Evolutionary conservation across 2,888 invertebrate species (phyloP).

Genomic region (Zele albiditarsus): DNA sequence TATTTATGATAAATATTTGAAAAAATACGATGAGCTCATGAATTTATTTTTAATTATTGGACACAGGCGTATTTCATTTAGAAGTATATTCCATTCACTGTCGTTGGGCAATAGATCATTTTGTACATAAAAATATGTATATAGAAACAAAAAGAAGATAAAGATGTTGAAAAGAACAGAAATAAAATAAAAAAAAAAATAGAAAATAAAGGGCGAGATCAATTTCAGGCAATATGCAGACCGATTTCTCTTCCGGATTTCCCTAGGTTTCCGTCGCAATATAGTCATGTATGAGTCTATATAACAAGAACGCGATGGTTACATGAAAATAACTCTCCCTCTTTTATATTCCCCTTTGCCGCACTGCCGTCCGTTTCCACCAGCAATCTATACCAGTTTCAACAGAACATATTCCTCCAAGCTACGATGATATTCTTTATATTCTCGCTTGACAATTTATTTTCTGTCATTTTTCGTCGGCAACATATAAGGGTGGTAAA

Average conservation of each 20-base stretch:
- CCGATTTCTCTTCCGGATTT: slow-evolving; percentile 61
- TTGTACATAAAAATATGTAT: background rate
- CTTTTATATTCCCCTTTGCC: slow-evolving; percentile 23
- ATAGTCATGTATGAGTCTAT: slow-evolving; percentile 41
- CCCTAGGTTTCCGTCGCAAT: slow-evolving; percentile 40
- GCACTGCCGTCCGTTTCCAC: slow-evolving; percentile 7
- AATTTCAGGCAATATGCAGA: slow-evolving; percentile 66
- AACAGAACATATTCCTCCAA: slow-evolving; percentile 26
- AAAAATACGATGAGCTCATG: background rate
- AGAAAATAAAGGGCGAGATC: slow-evolving; percentile 53
- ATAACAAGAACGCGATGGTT: slow-evolving; percentile 43
- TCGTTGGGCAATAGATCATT: slow-evolving; percentile 1
- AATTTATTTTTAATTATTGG: slow-evolving; percentile 8
- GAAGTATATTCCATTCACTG: background rate
- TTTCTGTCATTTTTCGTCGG: slow-evolving; percentile 63
- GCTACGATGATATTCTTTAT: slow-evolving; percentile 56
- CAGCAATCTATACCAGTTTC: slow-evolving; percentile 19
- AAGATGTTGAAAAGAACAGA: background rate
- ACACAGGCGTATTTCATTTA: background rate
- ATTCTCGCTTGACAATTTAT: slow-evolving; percentile 62
- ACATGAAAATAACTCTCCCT: slow-evolving; percentile 38
- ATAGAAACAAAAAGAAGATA: background rate
- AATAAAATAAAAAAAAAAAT: slow-evolving; percentile 31
- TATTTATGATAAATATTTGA: slow-evolving; percentile 2
- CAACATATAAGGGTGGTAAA: slow-evolving; percentile 38